Percentiles rank a stretch among this genome's conserved stretches.
phyloP scores from a whole-genome alignment of 2,113 vertebrate species.

The Ciconia boyciana region DNA sequence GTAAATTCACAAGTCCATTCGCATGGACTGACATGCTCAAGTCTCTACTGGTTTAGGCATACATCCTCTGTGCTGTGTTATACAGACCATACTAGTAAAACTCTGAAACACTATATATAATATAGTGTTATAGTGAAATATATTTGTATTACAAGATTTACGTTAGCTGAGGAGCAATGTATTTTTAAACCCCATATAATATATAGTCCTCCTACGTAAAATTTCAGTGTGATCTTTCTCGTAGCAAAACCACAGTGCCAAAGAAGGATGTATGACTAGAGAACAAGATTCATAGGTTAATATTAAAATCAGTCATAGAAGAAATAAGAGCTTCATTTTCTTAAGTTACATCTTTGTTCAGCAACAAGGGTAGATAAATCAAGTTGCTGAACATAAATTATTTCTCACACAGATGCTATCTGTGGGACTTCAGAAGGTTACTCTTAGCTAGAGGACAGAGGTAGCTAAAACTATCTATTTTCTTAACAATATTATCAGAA shows the following conservation, averaged over 20 bases:
- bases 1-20: background rate
- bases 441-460: background rate
- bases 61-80: background rate
- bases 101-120: background rate
- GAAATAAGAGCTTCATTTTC: background rate
- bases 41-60: background rate
- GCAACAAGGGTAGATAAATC: background rate
- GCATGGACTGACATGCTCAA: background rate
- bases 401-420: background rate
- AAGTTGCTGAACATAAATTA: background rate
- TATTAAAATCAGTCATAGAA: background rate
- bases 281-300: background rate
- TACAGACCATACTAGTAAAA: background rate
- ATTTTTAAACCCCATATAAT: background rate
- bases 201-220: background rate
- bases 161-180: background rate
- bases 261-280: background rate
- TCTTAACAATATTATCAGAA: background rate
- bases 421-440: background rate
- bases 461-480: background rate
- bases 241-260: background rate
- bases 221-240: background rate
- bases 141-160: background rate
- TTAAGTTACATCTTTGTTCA: background rate
- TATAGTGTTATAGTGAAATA: background rate